phyloP scores from a whole-genome alignment of 2,888 invertebrate species.

The Orthonychiurus folsomi region DNA sequence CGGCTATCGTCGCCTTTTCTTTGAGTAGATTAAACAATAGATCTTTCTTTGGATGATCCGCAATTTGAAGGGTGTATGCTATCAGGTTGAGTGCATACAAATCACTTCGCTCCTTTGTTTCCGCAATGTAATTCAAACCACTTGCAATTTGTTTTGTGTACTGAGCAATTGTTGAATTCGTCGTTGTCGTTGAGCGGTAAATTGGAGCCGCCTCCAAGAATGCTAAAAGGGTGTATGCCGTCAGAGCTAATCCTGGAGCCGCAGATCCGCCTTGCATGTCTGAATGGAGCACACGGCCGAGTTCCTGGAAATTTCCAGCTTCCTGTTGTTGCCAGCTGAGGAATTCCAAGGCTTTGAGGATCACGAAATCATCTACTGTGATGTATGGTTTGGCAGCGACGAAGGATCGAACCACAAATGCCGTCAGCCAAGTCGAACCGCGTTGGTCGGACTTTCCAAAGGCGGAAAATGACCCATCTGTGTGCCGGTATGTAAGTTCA shows the following conservation, averaged over 20 bases:
- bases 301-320: slow-evolving; percentile 31
- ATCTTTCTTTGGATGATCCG: slow-evolving; percentile 53
- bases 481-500: slow-evolving; percentile 72
- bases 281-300: slow-evolving; percentile 58
- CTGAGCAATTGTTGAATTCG: neutral
- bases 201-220: slow-evolving; percentile 17
- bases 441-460: slow-evolving; percentile 61
- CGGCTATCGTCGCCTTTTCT: neutral
- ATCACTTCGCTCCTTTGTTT: neutral
- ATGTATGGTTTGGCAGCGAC: slow-evolving; percentile 61
- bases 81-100: slow-evolving; percentile 67
- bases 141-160: neutral
- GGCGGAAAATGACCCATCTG: slow-evolving; percentile 82
- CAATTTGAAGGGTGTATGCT: slow-evolving; percentile 64
- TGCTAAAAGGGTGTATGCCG: slow-evolving; percentile 22
- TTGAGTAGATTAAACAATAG: neutral
- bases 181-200: neutral
- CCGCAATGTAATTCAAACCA: slow-evolving; percentile 5
- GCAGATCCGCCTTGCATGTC: slow-evolving; percentile 60
- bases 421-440: slow-evolving; percentile 78
- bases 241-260: slow-evolving; percentile 18
- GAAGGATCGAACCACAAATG: slow-evolving; percentile 71
- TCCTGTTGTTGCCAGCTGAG: slow-evolving; percentile 47
- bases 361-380: slow-evolving; percentile 57
- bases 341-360: slow-evolving; percentile 63